Base-by-base conservation (phyloP, 2,113 vertebrate genomes). In the Lonchura striata region DNA sequence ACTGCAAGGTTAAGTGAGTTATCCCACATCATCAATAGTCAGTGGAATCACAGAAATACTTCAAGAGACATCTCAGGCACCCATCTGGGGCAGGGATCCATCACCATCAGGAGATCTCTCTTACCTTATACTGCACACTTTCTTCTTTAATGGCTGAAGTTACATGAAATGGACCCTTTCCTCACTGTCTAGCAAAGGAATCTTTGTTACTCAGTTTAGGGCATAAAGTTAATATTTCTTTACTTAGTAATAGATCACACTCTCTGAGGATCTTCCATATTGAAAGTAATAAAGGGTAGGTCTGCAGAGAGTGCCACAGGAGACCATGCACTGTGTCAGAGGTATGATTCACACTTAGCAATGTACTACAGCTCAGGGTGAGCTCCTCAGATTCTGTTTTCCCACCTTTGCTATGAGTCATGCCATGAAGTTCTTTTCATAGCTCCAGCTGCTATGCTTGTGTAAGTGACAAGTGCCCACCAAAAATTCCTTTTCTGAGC, bases 381-480 rank as follows among this genome's bases (percentile, higher is more conserved):
- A 92, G 31, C 50, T 68, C 68, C 65, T 60, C 52, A 52, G 69
- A 17, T 82, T 70, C 81, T 69, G 35, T 90, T 90, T 92, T 86
- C 71, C 52, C 92, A 91, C 93, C 90, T 96, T 91, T 77, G 13
- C 61, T 63, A 0, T 93, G 88, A 92, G 64, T 95, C 92, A 87
- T 74, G 66, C 70, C 49, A 27, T 54, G 18, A 31, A 86, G 47
- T 59, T 94, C 70, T 94, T 84, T 79, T 89, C 93, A 70, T 90
- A 90, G 50, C 63, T 95, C 50, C 84, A 92, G 87, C 74, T 42
- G 4, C 61, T 79, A n/a, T 81, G 84, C 54, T 76, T 72, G 42
- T 1, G 0, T 92, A 42, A 7, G 4, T 94, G 74, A 61, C 37
- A 92, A 65, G 53, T 47, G 54, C n/a, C 23, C 37, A 44, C 88